Conservation (phyloP, 2,888 invertebrate genomes). For the Agrotis clavis region DNA sequence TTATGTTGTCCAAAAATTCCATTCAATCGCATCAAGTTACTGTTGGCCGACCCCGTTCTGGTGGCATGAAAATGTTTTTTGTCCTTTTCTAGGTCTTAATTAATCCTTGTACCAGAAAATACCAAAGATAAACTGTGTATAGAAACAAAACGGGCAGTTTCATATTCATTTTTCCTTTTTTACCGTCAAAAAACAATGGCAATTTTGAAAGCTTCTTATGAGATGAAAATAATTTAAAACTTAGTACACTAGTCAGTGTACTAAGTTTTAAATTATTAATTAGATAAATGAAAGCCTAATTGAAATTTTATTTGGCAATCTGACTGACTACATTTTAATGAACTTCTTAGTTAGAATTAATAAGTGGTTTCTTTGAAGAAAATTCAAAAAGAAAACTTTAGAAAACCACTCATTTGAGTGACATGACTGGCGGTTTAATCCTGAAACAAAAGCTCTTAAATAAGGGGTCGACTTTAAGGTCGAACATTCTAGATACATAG, state of each 20-base stretch:
- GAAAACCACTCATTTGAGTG: background rate
- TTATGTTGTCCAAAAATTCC: too few relatives aligned
- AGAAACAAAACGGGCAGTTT: too few relatives aligned
- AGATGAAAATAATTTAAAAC: background rate
- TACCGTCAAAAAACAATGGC: background rate
- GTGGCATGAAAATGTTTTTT: background rate
- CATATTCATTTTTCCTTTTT: too few relatives aligned
- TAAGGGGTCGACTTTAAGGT: background rate
- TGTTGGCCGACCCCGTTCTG: background rate
- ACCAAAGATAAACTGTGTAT: too few relatives aligned
- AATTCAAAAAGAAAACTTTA: background rate
- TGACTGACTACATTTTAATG: background rate
- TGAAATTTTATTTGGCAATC: conserved; percentile 12
- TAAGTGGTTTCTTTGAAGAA: conserved; percentile 16
- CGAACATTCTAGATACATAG: background rate
- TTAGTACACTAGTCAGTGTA: too few relatives aligned
- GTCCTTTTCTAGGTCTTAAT: too few relatives aligned
- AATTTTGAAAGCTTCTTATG: background rate
- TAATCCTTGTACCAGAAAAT: too few relatives aligned
- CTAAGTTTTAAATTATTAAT: too few relatives aligned
- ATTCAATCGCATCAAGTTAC: background rate
- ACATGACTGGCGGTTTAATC: background rate
- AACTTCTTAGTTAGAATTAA: background rate
- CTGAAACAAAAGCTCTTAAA: background rate
- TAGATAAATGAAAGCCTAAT: conserved; percentile 6